A percentile compares a stretch with the other conserved stretches of the same genome.
These are phyloP conservation scores for Pristionchus japonicus DNA, from an alignment of 2,888 invertebrate species.

Conservation along the genomic window DNA sequence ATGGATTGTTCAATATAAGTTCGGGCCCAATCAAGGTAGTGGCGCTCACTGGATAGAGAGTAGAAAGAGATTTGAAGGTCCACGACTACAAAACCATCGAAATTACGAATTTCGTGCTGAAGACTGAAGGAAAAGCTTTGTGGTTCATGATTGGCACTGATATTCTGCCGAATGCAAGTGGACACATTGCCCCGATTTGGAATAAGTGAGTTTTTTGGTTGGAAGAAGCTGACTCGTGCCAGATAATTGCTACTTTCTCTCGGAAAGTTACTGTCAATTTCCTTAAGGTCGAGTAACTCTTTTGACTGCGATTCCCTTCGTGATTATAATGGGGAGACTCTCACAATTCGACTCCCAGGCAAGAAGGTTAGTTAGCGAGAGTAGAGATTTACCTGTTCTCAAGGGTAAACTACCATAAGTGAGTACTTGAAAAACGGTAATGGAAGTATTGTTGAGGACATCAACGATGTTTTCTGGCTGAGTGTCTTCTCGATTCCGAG, in stretches of 20 bases:
- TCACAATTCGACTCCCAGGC: constrained; percentile 71
- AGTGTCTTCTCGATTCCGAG: constrained; percentile 72
- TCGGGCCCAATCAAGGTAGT: constrained; percentile 69
- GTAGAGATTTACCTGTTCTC: neutral
- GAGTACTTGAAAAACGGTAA: neutral
- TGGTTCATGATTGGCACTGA: constrained; percentile 75
- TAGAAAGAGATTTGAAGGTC: constrained; percentile 54
- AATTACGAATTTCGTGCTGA: constrained; percentile 68
- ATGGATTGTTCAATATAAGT: constrained; percentile 61
- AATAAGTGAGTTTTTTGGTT: constrained; percentile 55
- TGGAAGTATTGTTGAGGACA: constrained; percentile 18
- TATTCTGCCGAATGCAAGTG: constrained; percentile 69
- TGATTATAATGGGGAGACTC: constrained; percentile 68
- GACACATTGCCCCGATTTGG: constrained; percentile 72
- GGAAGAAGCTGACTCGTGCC: no score
- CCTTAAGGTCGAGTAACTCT: constrained; percentile 50
- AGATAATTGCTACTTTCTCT: no score
- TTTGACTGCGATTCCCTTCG: constrained; percentile 73
- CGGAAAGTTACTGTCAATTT: neutral
- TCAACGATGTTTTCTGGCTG: constrained; percentile 68
- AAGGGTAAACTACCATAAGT: constrained; percentile 4
- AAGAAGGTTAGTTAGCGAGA: constrained; percentile 48
- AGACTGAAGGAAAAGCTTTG: constrained; percentile 68
- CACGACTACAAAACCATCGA: constrained; percentile 73
- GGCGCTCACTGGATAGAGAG: neutral